These are phyloP conservation scores for Barnardius zonarius DNA, from an alignment of 2,113 vertebrate genomes.

Conservation along the genomic window DNA sequence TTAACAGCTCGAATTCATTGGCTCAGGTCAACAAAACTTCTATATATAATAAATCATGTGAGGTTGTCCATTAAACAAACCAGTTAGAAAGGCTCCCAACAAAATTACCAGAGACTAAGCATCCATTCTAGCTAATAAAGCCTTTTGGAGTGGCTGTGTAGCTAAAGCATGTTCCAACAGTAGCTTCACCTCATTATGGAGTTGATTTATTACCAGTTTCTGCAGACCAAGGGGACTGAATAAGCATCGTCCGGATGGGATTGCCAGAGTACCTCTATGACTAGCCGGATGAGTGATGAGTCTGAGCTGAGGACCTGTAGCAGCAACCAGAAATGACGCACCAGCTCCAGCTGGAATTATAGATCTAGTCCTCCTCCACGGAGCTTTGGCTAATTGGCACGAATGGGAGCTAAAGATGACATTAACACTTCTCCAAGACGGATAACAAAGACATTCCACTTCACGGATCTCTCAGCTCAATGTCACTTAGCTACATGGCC, in stretches of 20 bases:
- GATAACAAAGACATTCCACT: neutral
- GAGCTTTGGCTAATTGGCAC: neutral
- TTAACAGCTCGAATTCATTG: neutral
- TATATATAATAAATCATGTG: neutral
- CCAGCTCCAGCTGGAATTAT: neutral
- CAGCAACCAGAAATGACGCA: neutral
- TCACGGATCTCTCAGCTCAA: neutral
- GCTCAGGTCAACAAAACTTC: neutral
- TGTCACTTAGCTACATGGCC: neutral
- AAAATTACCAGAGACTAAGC: neutral
- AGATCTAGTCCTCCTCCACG: neutral
- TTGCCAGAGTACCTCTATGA: neutral
- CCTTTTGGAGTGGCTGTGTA: neutral
- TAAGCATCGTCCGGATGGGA: neutral
- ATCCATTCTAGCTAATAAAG: neutral
- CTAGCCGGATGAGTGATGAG: neutral
- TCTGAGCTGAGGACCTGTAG: neutral
- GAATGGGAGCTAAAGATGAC: neutral
- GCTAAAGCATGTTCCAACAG: neutral
- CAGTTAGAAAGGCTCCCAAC: neutral
- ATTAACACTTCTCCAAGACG: neutral
- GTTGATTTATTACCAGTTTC: conserved; percentile 6
- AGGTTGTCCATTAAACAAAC: neutral
- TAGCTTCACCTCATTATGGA: neutral
- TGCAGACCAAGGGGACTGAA: neutral